Base-by-base conservation (phyloP, 2,113 vertebrate species). In the Pagrus major region DNA sequence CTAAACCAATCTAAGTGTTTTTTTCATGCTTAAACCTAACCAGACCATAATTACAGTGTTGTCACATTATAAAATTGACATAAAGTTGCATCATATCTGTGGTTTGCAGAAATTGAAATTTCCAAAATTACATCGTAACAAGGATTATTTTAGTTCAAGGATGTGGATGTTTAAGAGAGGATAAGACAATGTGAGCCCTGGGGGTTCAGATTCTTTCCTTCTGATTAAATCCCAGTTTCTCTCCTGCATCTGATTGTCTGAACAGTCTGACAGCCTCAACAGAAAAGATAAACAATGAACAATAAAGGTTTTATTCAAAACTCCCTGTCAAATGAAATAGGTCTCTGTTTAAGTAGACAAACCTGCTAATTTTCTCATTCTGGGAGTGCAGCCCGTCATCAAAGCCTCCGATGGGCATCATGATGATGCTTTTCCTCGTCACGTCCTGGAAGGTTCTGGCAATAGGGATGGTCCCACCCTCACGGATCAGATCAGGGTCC, bases 351-450 rank as follows among this genome's bases (percentile, higher is more conserved):
- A 5, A 31, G 20, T 4, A 33, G 56, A 70, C 85, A 41, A 35
- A 96, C 95, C 95, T 94, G 95, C 93, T 95, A 16, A 96, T 95
- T 67, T 96, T 96, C 88, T 96, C 95, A 7, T 96, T 96, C 87
- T 96, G 95, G n/a, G 95, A 96, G 77, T 96, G 95, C 49, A 95
- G 76, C 21, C 95, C 95, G 0, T 95, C 95, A 9, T 96, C 95
- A 5, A 95, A 94, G 58, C 94, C 94, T 42, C 95, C 95, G 1
- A 96, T 95, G 21, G 95, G 95, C 66, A 96, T 59, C 94, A 96
- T 95, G 82, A 96, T 94, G 82, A 96, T 94, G 89, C 86, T 93
- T 86, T 95, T 96, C 5, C 78, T 87, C 0, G 90, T 95, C 78
- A 95, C 94, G 5, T 95, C 94, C 89, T 95, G 89, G 78, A 96